These are phyloP conservation scores for Gadopsis bispinosus DNA, from an alignment of 2,797 vertebrate species.

Conservation along the genomic window DNA sequence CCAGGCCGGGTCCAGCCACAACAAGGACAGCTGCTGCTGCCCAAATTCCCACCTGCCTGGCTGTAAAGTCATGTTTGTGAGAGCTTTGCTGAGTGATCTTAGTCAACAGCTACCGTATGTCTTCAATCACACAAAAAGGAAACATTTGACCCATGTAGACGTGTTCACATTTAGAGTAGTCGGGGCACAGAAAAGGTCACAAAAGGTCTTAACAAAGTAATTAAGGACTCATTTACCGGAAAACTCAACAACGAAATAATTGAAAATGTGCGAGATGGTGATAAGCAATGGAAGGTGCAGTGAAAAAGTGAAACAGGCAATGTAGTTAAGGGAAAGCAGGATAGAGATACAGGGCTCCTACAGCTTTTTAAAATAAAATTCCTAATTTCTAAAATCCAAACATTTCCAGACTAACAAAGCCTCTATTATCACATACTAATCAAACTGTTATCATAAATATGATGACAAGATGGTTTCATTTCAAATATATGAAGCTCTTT, in stretches of 20 bases:
- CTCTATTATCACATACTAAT: too few relatives aligned
- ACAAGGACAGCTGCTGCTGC: slow-evolving; percentile 19
- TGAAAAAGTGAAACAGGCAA: slow-evolving; percentile 1
- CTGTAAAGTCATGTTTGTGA: slow-evolving; percentile 3
- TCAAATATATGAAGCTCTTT: too few relatives aligned
- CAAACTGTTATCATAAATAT: too few relatives aligned
- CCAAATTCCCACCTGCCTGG: not conserved
- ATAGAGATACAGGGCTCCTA: not conserved
- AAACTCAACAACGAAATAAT: not conserved
- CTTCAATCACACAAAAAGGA: slow-evolving; percentile 1
- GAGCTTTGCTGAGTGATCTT: not conserved
- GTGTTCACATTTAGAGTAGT: not conserved
- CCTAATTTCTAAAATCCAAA: too few relatives aligned
- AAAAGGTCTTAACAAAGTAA: not conserved
- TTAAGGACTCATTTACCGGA: not conserved
- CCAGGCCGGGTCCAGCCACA: not conserved
- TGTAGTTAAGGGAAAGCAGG: not conserved
- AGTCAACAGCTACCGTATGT: not conserved
- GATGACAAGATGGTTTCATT: too few relatives aligned
- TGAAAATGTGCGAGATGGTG: not conserved
- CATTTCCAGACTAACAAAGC: too few relatives aligned
- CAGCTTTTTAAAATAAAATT: too few relatives aligned
- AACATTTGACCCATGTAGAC: not conserved
- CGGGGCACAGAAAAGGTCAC: too few relatives aligned
- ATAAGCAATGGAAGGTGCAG: slow-evolving; percentile 7